These are phyloP conservation scores for Dinocampus coccinellae DNA, from an alignment of 2,888 invertebrate species.

Conservation along the genomic window DNA sequence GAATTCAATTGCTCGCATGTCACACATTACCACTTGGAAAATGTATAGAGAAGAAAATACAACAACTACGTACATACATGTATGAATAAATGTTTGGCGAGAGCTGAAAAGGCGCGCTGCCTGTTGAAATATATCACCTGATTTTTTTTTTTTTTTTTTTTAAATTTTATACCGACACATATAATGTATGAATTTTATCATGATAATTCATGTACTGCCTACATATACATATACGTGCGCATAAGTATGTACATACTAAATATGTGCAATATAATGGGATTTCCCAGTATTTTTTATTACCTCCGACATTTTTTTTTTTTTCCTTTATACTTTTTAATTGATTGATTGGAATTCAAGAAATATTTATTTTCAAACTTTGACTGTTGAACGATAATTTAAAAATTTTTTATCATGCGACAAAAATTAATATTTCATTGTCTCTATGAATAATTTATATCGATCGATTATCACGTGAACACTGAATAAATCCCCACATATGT, in stretches of 20 bases:
- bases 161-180: no score
- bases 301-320: constrained; percentile 17
- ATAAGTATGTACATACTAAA: no score
- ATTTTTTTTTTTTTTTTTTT: no score
- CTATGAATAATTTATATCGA: constrained; percentile 3
- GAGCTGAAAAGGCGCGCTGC: neutral
- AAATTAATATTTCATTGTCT: neutral
- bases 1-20: constrained; percentile 13
- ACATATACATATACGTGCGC: no score
- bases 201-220: no score
- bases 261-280: no score
- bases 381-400: no score
- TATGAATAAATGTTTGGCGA: neutral
- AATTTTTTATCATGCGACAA: no score
- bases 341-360: no score
- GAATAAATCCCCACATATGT: constrained; percentile 3
- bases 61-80: neutral
- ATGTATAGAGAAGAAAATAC: neutral
- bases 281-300: neutral
- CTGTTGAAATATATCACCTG: neutral
- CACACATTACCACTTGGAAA: neutral
- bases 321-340: no score
- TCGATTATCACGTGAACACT: constrained; percentile 12
- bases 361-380: no score
- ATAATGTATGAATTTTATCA: no score